Base-by-base conservation (phyloP, 2,797 vertebrate genomes). In the Gymnoscopelus microlampas region DNA sequence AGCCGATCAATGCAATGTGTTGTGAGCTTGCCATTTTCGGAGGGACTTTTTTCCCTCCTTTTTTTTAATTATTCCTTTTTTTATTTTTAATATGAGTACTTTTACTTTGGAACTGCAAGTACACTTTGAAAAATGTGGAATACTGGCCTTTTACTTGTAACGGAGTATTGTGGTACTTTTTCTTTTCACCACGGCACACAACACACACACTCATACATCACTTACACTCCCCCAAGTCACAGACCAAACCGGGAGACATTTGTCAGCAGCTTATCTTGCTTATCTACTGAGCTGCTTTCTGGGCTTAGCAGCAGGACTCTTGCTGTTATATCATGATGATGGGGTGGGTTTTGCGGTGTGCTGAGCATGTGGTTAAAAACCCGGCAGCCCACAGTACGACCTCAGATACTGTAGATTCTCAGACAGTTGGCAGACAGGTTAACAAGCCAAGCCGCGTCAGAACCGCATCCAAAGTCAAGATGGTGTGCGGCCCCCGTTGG, bases 401-500 rank as follows among this genome's bases (percentile, higher is more conserved):
- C 63, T 49, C 76, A 80, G 65, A 75, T 63, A 19, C 19, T 19
- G 19, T 19, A 71, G 71, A 85, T 88, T 89, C 78, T 86, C 73
- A 89, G 87, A 89, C 86, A 47, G 32, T 68, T 65, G 74, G 81
- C 78, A 78, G 79, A 86, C 74, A 76, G 53, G 60, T 71, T 49
- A 49, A 13, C 73, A 73, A 59, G 76, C 85, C 70, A 64, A 44
- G 48, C 56, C 53, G 15, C 26, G 44, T 56, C 0, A 62, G 60
- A 74, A 51, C 24, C 13, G 3, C 44, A 29, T 83, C 75, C 78
- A 83, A 71, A 83, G 44, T 59, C 53, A 81, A 76, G 67, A 73
- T 54, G 70, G 19, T 55, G 11, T 8, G 53, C 11, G 10, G n/a
- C 15, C 23, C 32, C 32, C 32, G 39, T 44, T 44, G 39, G 39